Evolutionary conservation across 2,113 vertebrate species (phyloP).

Genomic region (Pseudorasbora parva): DNA sequence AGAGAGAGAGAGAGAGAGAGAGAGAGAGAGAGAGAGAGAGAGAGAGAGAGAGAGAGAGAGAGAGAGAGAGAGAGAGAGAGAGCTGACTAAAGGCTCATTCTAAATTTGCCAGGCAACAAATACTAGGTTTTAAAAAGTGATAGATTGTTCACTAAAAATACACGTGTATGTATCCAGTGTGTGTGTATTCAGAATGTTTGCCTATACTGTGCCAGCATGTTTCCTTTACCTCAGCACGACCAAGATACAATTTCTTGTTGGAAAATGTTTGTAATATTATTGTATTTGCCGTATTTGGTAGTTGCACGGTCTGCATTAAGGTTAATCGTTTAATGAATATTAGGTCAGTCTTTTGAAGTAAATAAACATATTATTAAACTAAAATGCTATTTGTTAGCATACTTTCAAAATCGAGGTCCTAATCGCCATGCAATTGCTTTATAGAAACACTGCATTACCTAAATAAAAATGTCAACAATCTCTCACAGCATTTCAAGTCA

Average conservation of each 20-base stretch:
- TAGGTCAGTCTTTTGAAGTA: too few species aligned
- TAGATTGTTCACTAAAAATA: not conserved
- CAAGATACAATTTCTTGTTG: not conserved
- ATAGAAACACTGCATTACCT: not conserved
- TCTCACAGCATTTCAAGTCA: not conserved
- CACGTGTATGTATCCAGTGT: constrained; percentile 9
- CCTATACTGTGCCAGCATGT: not conserved
- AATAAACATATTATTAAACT: not conserved
- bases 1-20: too few species aligned
- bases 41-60: too few species aligned
- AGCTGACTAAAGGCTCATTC: not conserved
- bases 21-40: too few species aligned
- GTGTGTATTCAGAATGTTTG: not conserved
- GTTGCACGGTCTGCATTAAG: not conserved
- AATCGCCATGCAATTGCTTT: not conserved
- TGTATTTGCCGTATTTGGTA: not conserved
- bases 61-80: too few species aligned
- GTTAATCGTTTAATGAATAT: not conserved
- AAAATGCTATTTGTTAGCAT: not conserved
- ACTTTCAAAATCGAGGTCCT: not conserved
- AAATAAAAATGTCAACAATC: not conserved
- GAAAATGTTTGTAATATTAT: not conserved
- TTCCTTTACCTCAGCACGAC: not conserved
- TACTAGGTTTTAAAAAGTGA: not conserved
- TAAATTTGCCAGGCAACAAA: constrained; percentile 30